Evolutionary conservation across 2,113 vertebrate genomes (phyloP).

Genomic region (Poeciliopsis retropinna): DNA sequence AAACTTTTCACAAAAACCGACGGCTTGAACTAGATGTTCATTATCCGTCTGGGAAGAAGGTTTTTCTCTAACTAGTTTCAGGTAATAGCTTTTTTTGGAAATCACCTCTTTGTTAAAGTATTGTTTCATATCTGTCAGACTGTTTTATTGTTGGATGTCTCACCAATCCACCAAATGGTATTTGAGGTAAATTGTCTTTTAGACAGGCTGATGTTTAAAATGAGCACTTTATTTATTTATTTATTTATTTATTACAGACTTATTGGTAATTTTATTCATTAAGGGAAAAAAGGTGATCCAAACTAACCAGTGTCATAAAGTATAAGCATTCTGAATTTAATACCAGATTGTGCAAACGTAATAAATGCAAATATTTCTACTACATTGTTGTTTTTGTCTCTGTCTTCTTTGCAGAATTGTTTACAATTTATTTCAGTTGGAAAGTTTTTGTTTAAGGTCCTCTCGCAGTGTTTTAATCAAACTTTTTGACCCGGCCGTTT

Average conservation of each 20-base stretch:
- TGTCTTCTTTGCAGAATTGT: background rate
- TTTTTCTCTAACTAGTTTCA: background rate
- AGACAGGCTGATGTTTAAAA: background rate
- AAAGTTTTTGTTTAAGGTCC: no score
- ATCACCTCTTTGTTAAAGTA: background rate
- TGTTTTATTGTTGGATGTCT: background rate
- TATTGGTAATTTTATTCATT: background rate
- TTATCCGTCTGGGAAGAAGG: background rate
- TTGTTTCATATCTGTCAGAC: background rate
- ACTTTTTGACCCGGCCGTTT: background rate
- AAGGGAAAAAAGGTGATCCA: background rate
- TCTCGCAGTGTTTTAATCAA: no score
- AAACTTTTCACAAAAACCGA: slow-evolving; percentile 13
- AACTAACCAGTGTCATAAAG: background rate
- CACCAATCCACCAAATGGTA: background rate
- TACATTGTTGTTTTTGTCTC: background rate
- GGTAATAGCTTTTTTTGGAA: background rate
- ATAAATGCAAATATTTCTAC: background rate
- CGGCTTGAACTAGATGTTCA: slow-evolving; percentile 1
- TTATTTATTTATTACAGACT: no score
- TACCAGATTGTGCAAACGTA: background rate
- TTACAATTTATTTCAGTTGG: background rate
- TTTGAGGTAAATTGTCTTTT: background rate
- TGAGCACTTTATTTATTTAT: background rate
- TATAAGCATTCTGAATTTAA: background rate